phyloP scores from a whole-genome alignment of 1,140 invertebrate species.

The Solen grandis region DNA sequence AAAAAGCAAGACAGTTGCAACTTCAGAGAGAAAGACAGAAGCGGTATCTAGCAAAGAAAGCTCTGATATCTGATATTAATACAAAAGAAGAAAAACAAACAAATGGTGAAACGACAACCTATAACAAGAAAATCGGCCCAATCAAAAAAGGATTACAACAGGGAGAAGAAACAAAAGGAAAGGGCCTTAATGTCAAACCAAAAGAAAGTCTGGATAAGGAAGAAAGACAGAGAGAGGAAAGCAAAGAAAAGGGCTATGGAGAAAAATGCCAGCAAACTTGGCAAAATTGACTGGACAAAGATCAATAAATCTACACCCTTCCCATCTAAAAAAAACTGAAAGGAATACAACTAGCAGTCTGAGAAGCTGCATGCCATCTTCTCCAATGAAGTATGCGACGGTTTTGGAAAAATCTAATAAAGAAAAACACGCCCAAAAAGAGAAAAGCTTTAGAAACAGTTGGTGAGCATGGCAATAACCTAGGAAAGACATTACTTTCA shows the following conservation, averaged over 20 bases:
- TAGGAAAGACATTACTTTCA: slow-evolving; percentile 3
- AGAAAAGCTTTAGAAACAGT: slow-evolving; percentile 11
- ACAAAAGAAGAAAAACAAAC: slow-evolving; percentile 11
- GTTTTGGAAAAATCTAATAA: slow-evolving; percentile 15
- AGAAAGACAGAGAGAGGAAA: slow-evolving; percentile 25
- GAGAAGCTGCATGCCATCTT: slow-evolving; percentile 18
- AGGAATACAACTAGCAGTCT: slow-evolving; percentile 14
- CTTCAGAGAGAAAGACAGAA: slow-evolving; percentile 30
- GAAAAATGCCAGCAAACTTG: too few species aligned
- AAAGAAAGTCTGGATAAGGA: slow-evolving; percentile 27
- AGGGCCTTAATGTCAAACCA: slow-evolving; percentile 19
- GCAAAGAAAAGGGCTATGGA: slow-evolving; percentile 4
- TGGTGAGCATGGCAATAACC: slow-evolving; percentile 16
- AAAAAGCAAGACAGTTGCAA: slow-evolving; percentile 21
- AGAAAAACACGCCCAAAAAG: slow-evolving; percentile 21
- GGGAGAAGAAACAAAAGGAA: slow-evolving; percentile 29
- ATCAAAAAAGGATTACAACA: slow-evolving; percentile 21
- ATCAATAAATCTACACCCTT: slow-evolving; percentile 16
- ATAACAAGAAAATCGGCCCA: slow-evolving; percentile 20
- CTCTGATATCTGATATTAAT: background rate
- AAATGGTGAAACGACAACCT: slow-evolving; percentile 18
- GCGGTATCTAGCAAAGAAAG: slow-evolving; percentile 6
- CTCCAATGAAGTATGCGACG: slow-evolving; percentile 17
- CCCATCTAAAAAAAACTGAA: slow-evolving; percentile 23
- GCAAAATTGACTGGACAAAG: background rate